A percentile compares a stretch with the other conserved stretches of the same genome.
Evolutionary conservation across 2,888 invertebrate species (phyloP).

Genomic region (Oscheius sp.): DNA sequence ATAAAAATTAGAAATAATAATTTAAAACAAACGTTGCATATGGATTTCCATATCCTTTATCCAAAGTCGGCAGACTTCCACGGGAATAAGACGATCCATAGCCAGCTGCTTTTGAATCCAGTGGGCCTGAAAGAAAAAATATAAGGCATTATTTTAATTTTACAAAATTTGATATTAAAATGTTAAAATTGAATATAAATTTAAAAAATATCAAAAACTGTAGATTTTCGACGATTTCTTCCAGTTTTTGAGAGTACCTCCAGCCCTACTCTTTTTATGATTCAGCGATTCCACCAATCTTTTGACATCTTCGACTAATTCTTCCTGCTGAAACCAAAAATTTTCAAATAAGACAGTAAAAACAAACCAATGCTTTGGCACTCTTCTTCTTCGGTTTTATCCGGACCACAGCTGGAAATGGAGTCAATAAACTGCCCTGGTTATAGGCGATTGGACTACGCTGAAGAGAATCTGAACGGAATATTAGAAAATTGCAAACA

Average conservation of each 20-base stretch:
- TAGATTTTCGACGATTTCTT: no score
- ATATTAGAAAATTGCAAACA: not conserved
- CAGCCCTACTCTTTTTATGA: slow-evolving; percentile 18
- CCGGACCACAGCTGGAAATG: slow-evolving; percentile 32
- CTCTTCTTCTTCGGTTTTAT: slow-evolving; percentile 26
- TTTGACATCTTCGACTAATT: slow-evolving; percentile 23
- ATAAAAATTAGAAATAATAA: not conserved
- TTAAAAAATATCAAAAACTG: not conserved
- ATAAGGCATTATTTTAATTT: not conserved
- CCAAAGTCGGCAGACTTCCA: not conserved
- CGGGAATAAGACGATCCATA: slow-evolving; percentile 13
- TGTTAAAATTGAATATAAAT: no score
- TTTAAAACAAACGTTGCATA: slow-evolving; percentile 23
- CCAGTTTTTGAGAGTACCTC: not conserved
- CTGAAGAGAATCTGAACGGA: slow-evolving; percentile 13
- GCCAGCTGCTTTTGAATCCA: slow-evolving; percentile 4
- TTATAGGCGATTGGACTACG: slow-evolving; percentile 34
- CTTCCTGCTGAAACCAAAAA: slow-evolving; percentile 21
- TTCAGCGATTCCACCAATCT: slow-evolving; percentile 26
- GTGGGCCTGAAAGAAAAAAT: slow-evolving; percentile 12
- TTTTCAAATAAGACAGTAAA: no score
- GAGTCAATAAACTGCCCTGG: slow-evolving; percentile 26
- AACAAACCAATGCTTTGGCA: slow-evolving; percentile 2
- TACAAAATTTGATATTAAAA: not conserved
- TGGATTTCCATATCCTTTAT: slow-evolving; percentile 23